Evolutionary conservation across 2,113 vertebrate species (phyloP).

Genomic region (Anoplopoma fimbria): DNA sequence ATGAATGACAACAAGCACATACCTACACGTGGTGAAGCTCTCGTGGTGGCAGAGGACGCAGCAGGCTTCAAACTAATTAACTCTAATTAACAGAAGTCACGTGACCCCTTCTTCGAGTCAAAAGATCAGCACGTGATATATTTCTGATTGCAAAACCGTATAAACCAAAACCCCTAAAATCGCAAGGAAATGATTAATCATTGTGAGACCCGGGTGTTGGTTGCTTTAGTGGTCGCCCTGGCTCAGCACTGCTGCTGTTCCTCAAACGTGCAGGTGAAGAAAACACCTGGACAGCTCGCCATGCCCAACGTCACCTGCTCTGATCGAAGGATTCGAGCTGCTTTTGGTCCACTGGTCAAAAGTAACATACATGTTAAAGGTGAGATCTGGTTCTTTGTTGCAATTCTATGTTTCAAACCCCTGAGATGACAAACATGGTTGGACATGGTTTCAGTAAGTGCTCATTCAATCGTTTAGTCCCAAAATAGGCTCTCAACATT

Average conservation of each 20-base stretch:
- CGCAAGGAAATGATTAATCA: slow-evolving; percentile 54
- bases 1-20: not conserved
- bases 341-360: slow-evolving; percentile 53
- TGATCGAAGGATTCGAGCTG: slow-evolving; percentile 34
- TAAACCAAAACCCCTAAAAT: no score
- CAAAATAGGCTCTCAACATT: not conserved
- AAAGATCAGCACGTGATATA: not conserved
- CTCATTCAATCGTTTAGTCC: not conserved
- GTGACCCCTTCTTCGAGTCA: not conserved
- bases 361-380: slow-evolving; percentile 65
- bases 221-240: slow-evolving; percentile 13
- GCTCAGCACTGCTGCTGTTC: slow-evolving; percentile 6
- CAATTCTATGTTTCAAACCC: not conserved
- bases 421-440: not conserved
- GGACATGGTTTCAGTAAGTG: not conserved
- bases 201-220: not conserved
- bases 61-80: slow-evolving; percentile 56
- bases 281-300: slow-evolving; percentile 10
- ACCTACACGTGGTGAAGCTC: no score
- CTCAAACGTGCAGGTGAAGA: not conserved
- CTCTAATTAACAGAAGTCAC: slow-evolving; percentile 60
- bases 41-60: not conserved
- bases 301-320: slow-evolving; percentile 63
- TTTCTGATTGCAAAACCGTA: not conserved
- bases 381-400: slow-evolving; percentile 10